Conservation (phyloP, 2,797 vertebrate species). For the Cossypha dichroa region DNA sequence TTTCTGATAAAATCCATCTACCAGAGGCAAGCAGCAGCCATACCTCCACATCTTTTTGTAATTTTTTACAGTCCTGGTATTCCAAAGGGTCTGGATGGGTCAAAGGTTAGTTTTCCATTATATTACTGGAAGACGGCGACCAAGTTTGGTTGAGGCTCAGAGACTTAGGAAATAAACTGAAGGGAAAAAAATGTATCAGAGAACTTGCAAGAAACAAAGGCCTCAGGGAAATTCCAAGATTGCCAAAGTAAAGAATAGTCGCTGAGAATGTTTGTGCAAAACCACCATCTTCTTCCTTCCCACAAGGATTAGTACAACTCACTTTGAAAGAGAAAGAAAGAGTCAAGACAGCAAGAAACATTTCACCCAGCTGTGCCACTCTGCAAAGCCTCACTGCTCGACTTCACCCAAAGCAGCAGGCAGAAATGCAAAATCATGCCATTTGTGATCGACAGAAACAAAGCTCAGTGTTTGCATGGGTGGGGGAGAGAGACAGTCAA, state of each 20-base stretch:
- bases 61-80: not conserved
- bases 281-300: slow-evolving; percentile 15
- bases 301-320: slow-evolving; percentile 18
- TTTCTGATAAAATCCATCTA: slow-evolving; percentile 59
- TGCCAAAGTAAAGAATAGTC: slow-evolving; percentile 39
- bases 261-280: slow-evolving; percentile 22
- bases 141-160: not conserved
- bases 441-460: slow-evolving; percentile 24
- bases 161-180: not conserved
- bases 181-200: not conserved
- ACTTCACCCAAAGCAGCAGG: not conserved
- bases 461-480: slow-evolving; percentile 17
- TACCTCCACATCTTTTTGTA: not conserved
- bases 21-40: slow-evolving; percentile 29
- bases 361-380: not conserved
- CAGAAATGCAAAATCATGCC: slow-evolving; percentile 59
- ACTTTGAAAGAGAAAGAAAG: slow-evolving; percentile 68
- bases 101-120: not conserved
- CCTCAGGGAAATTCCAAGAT: slow-evolving; percentile 51
- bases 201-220: slow-evolving; percentile 13
- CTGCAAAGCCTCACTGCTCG: slow-evolving; percentile 10
- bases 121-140: not conserved
- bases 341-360: slow-evolving; percentile 1
- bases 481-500: slow-evolving; percentile 21
- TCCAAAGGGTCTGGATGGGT: not conserved